Evolutionary conservation across 64 coral and sea anemone genomes (phyloP).

Genomic region (Anthopleura sola): DNA sequence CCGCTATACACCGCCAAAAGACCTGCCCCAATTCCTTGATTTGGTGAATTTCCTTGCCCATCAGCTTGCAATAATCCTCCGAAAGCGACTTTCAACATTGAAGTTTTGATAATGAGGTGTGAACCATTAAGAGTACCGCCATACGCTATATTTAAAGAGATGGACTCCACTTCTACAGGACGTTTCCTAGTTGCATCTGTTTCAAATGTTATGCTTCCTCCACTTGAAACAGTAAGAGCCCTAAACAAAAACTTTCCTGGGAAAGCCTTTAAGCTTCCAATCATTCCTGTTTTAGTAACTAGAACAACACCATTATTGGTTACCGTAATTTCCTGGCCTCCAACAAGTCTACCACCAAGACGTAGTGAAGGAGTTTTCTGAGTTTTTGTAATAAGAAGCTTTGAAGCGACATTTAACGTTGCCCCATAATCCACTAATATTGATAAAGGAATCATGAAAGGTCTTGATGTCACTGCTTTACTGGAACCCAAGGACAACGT

Average conservation of each 20-base stretch:
- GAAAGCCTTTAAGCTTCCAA: slow-evolving; percentile 63
- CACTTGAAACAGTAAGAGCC: slow-evolving; percentile 71
- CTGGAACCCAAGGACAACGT: slow-evolving; percentile 70
- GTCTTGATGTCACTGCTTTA: slow-evolving; percentile 68
- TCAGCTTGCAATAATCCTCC: slow-evolving; percentile 64
- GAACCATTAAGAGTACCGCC: slow-evolving; percentile 66
- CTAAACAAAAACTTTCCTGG: slow-evolving; percentile 77
- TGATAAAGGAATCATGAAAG: slow-evolving; percentile 85
- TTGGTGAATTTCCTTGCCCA: slow-evolving; percentile 62
- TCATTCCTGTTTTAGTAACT: slow-evolving; percentile 75
- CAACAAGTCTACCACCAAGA: slow-evolving; percentile 74
- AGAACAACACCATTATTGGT: slow-evolving; percentile 69
- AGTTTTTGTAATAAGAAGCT: slow-evolving; percentile 83
- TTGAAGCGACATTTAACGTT: slow-evolving; percentile 66
- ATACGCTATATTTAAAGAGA: slow-evolving; percentile 72
- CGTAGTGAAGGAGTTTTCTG: slow-evolving; percentile 56
- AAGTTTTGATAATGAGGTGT: slow-evolving; percentile 50
- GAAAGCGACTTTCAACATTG: slow-evolving; percentile 71
- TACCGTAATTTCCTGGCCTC: slow-evolving; percentile 82
- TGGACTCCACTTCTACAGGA: slow-evolving; percentile 43
- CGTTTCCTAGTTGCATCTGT: slow-evolving; percentile 32
- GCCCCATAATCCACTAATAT: slow-evolving; percentile 77
- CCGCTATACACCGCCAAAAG: slow-evolving; percentile 49
- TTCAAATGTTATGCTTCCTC: slow-evolving; percentile 72
- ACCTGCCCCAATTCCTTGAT: slow-evolving; percentile 61